phyloP scores from a whole-genome alignment of 2,888 invertebrate species.

The Nipponacmea schrenckii region DNA sequence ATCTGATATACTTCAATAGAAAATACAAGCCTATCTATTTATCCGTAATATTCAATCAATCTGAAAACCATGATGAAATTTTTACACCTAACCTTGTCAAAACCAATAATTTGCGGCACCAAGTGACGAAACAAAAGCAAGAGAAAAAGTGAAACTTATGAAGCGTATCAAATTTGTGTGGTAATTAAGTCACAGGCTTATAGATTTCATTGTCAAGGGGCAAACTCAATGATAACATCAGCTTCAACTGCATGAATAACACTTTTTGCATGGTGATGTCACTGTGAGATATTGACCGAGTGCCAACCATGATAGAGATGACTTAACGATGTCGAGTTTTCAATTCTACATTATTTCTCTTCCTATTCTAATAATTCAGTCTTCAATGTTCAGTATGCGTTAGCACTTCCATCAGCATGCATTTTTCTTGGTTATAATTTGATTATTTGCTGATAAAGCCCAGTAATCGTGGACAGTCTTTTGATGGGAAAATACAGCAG shows the following conservation, averaged over 20 bases:
- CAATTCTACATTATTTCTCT: too few species aligned
- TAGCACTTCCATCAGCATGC: slow-evolving; percentile 20
- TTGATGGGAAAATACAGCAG: slow-evolving; percentile 10
- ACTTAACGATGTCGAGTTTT: too few species aligned
- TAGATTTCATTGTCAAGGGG: slow-evolving; percentile 8
- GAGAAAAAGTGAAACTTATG: not conserved
- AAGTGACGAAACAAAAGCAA: not conserved
- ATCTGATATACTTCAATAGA: too few species aligned
- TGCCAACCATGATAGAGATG: not conserved
- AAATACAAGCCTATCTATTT: too few species aligned
- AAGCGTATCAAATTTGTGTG: not conserved
- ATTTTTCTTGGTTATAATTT: slow-evolving; percentile 30
- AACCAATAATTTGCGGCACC: not conserved
- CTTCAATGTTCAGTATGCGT: not conserved
- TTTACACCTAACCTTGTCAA: not conserved
- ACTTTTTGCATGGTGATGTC: slow-evolving; percentile 6
- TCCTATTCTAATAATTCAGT: too few species aligned
- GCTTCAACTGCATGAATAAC: not conserved
- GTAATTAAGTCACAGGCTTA: slow-evolving; percentile 7
- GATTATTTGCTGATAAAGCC: slow-evolving; percentile 34
- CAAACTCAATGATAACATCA: slow-evolving; percentile 2
- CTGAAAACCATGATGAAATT: not conserved
- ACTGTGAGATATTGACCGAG: not conserved
- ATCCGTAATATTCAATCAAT: not conserved
- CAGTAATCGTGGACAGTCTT: slow-evolving; percentile 23